phyloP scores from a whole-genome alignment of 1,140 invertebrate genomes.

The Stenopsyche tienmushanensis region DNA sequence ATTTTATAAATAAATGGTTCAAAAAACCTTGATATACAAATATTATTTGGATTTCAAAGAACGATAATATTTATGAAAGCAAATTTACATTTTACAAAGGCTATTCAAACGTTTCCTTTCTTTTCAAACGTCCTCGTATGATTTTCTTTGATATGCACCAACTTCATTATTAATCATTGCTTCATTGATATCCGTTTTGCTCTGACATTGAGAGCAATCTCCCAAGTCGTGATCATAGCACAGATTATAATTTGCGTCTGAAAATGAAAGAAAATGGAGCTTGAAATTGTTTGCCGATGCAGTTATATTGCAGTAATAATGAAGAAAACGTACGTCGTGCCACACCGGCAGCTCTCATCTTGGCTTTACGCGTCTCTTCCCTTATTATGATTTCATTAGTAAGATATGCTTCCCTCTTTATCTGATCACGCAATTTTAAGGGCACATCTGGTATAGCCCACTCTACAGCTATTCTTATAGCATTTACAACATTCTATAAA shows the following conservation, averaged over 20 bases:
- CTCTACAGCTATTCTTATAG: conserved; percentile 72
- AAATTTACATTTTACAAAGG: too few species aligned
- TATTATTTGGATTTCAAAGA: too few species aligned
- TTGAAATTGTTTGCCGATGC: too few species aligned
- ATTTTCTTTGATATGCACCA: too few species aligned
- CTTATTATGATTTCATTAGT: conserved; percentile 84
- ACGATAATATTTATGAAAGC: too few species aligned
- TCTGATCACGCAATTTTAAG: conserved; percentile 69
- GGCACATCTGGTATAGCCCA: conserved; percentile 85
- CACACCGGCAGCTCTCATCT: not conserved
- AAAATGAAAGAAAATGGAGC: too few species aligned
- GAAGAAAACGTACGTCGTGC: too few species aligned
- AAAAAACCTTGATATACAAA: too few species aligned
- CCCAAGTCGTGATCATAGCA: not conserved
- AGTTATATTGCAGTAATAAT: too few species aligned
- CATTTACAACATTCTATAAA: conserved; percentile 74
- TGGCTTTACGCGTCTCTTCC: conserved; percentile 57
- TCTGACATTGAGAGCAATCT: not conserved
- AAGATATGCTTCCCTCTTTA: conserved; percentile 80
- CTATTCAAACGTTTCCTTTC: too few species aligned
- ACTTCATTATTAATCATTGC: not conserved
- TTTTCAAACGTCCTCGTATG: too few species aligned
- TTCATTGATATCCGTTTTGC: not conserved
- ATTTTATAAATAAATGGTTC: too few species aligned
- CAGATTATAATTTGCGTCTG: not conserved